Base-by-base conservation (phyloP, 2,797 vertebrate genomes). In the Picus viridis region DNA sequence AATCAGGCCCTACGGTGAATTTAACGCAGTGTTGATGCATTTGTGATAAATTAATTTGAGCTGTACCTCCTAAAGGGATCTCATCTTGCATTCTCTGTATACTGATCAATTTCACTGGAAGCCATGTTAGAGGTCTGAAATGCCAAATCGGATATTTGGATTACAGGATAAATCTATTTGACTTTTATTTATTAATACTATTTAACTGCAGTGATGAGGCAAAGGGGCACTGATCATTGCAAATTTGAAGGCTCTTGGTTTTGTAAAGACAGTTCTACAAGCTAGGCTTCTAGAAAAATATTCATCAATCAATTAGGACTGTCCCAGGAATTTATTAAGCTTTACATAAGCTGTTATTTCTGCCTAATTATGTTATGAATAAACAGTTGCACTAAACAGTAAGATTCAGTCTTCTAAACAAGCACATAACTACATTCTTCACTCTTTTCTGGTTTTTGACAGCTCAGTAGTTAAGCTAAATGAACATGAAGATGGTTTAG, bases 401-500 rank as follows among this genome's bases (percentile, higher is more conserved):
- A 0, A 92, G 64, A 79, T 76, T 91, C 91, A 79, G 4, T 89
- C 80, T 86, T 91, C 45, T 92, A 80, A 89, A 86, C 92, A 93
- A 94, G 88, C 83, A 89, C 65, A 26, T 59, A 79, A 86, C 77
- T 85, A 51, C 68, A 76, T 90, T 80, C 70, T 88, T 96, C 81
- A 74, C 64, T 64, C 13, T 90, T 85, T 95, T 92, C 93, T 86
- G 58, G 12, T 69, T 71, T 94, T 78, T 87, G 92, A 96, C 94
- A 96, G 86, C 75, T 69, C 59, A 90, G 93, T 92, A 89, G 96
- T 95, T 96, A 94, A 94, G 94, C 75, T 83, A 86, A 82, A 90
- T 79, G 89, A 95, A 81, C 83, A 73, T 87, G 94, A 91, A 92
- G 97, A 96, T 93, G 93, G 91, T 95, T 96, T 96, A 83, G 91